Percentiles rank a stretch among this genome's conserved stretches.
These are phyloP conservation scores for Accipiter fasciatus DNA, from an alignment of 2,797 vertebrate genomes.

Conservation along the genomic window DNA sequence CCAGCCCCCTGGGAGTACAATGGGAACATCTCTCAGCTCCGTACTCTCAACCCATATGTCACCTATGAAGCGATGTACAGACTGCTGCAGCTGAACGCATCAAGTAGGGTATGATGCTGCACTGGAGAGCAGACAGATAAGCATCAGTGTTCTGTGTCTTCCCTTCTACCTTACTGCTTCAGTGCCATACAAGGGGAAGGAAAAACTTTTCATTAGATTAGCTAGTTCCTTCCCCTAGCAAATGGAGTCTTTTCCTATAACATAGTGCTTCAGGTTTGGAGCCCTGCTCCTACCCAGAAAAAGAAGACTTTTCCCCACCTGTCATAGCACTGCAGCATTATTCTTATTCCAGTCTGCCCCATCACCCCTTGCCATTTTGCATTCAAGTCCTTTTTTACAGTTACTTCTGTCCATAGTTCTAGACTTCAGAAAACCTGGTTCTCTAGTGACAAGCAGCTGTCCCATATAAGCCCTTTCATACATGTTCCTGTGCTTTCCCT, in stretches of 20 bases:
- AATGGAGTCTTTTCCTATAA: background rate
- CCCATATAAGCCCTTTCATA: background rate
- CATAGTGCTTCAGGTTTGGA: background rate
- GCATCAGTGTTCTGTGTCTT: background rate
- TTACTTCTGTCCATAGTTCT: background rate
- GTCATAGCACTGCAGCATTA: background rate
- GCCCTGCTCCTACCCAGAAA: background rate
- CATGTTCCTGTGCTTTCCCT: background rate
- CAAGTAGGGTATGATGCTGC: background rate
- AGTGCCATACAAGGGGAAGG: background rate
- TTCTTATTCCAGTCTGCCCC: background rate
- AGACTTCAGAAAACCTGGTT: background rate
- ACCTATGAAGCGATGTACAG: background rate
- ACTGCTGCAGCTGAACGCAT: background rate
- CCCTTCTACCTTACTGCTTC: background rate
- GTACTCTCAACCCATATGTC: background rate
- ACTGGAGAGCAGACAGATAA: background rate
- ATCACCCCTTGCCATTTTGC: background rate
- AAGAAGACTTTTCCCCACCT: background rate
- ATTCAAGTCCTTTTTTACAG: background rate
- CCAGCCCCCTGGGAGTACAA: background rate
- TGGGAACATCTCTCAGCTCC: background rate
- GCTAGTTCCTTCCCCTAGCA: background rate
- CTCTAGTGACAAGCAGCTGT: background rate
- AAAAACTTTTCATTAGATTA: background rate